Conservation (phyloP, 2,888 invertebrate genomes). For the Chymomyza fuscimana region DNA sequence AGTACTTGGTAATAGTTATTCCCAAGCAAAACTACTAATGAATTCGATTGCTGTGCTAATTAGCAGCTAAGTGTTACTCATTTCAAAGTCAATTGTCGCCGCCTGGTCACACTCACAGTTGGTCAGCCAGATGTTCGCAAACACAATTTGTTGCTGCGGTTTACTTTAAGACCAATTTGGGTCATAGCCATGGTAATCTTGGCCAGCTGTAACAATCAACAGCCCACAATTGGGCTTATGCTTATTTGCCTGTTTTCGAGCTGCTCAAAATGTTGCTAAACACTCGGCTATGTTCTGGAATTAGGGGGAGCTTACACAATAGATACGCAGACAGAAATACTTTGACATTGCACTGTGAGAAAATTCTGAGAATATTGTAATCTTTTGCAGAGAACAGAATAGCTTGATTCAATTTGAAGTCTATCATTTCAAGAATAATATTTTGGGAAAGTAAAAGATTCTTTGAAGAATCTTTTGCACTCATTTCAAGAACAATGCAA, state of each 20-base stretch:
- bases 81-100: slow-evolving; percentile 54
- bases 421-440: too few species aligned
- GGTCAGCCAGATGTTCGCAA: slow-evolving; percentile 6
- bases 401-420: too few species aligned
- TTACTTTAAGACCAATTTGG: background rate
- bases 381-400: too few species aligned
- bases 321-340: background rate
- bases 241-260: background rate
- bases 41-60: slow-evolving; percentile 47
- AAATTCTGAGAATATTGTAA: too few species aligned
- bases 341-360: too few species aligned
- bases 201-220: slow-evolving; percentile 16
- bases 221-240: background rate
- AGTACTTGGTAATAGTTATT: background rate
- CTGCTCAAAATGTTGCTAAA: background rate
- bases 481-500: too few species aligned
- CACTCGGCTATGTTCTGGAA: slow-evolving; percentile 14
- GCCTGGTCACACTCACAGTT: slow-evolving; percentile 21
- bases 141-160: background rate
- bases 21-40: background rate
- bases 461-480: too few species aligned
- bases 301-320: slow-evolving; percentile 38
- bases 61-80: slow-evolving; percentile 54
- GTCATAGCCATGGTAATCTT: background rate
- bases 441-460: too few species aligned